Percentiles rank a stretch among this genome's conserved stretches.
These are phyloP conservation scores for Acanthosepion esculentum DNA, from an alignment of 2,888 invertebrate genomes.

Conservation along the genomic window DNA sequence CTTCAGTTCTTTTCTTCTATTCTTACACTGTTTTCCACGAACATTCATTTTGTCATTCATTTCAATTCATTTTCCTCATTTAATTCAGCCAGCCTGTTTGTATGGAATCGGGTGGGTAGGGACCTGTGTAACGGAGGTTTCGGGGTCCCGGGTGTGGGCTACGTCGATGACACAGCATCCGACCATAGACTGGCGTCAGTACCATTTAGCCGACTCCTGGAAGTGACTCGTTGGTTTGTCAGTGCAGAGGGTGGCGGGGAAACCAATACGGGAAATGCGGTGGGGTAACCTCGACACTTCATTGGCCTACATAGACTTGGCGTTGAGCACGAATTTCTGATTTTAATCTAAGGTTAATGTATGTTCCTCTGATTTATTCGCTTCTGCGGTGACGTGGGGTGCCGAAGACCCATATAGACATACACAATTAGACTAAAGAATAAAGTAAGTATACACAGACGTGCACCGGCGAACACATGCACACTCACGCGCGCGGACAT, in stretches of 20 bases:
- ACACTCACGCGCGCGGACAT: too few relatives aligned
- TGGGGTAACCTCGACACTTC: background rate
- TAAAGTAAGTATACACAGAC: too few relatives aligned
- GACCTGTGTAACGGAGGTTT: background rate
- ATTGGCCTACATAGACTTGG: background rate
- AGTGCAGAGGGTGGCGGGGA: background rate
- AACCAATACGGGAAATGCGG: background rate
- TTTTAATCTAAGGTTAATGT: background rate
- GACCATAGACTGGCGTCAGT: slow-evolving; percentile 33
- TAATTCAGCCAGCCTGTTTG: background rate
- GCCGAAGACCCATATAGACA: background rate
- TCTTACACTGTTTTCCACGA: background rate
- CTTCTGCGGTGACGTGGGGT: background rate
- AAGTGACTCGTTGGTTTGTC: background rate
- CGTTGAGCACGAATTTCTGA: background rate
- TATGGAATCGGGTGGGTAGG: background rate
- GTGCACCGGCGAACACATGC: too few relatives aligned
- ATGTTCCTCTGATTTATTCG: slow-evolving; percentile 33
- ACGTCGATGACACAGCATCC: background rate
- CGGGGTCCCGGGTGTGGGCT: background rate
- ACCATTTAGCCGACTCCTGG: slow-evolving; percentile 33
- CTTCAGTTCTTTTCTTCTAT: background rate
- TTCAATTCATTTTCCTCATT: background rate
- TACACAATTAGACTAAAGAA: background rate
- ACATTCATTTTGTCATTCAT: slow-evolving; percentile 10